Evolutionary conservation across 1,140 invertebrate species (phyloP), one percentile per base, ranked within the genome.

Genomic region (Cryptotermes secundus): DNA sequence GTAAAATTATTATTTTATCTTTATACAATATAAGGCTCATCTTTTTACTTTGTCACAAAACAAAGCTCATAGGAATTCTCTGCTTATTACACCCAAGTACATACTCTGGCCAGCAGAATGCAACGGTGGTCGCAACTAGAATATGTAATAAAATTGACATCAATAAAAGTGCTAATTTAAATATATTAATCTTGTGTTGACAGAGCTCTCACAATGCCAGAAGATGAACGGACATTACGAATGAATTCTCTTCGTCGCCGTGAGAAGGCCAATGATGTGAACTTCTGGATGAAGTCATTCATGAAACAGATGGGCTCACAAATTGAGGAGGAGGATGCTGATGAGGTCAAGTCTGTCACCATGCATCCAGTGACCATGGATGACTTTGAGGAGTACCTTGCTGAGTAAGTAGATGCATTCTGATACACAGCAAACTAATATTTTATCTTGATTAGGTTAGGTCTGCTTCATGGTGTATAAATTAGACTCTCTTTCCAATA

Each of bases 241-340:
- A 98, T 97, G 96, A 96, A 95, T 85, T 94, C 96, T 87, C 89
- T 98, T 19, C 90, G 96, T 81, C 92, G 95, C 49, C 92, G 96
- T 3, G 97, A 97, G 88, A 94, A 94, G 87, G 90, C 95, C 49
- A 94, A 96, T 87, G 96, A 97, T 90, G 96, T 97, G 1, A 95
- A 96, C 89, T 94, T 94, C 87, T 97, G 97, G 97, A 96, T 97
- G 92, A 94, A 94, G 86, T 94, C 93, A 2, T 97, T 97, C 90
- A 91, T 97, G 3, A 95, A 96, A 86, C 96, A 95, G 0, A 96
- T 97, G 93, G 96, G 96, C 59, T 95, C 95, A 0, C 83, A 87
- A 14, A 88, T 95, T 16, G 88, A 89, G 31, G 90, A 93, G 85
- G 95, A 96, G 85, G 95, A 96, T 87, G 92, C 92, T 2, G 95